Evolutionary conservation across 2,797 vertebrate species (phyloP).

Genomic region (Myotis daubentonii): DNA sequence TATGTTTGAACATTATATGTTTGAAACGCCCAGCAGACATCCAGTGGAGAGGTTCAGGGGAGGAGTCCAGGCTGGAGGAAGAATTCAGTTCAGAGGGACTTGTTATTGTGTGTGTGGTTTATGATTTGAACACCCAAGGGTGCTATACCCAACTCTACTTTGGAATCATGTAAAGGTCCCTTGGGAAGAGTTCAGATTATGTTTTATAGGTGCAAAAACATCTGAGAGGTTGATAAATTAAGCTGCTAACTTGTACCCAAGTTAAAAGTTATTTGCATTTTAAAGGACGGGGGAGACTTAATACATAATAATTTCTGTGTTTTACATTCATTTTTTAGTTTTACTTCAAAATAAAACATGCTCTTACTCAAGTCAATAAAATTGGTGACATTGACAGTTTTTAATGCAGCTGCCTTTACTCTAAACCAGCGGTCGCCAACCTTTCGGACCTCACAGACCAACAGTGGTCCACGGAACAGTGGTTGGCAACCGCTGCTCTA

Average conservation of each 20-base stretch:
- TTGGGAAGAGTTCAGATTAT: conserved; percentile 13
- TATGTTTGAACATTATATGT: background rate
- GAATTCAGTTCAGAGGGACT: background rate
- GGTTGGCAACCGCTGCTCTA: background rate
- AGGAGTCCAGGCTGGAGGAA: conserved; percentile 5
- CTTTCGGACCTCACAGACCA: too few species aligned
- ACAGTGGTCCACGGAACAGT: too few species aligned
- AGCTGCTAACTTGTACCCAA: conserved; percentile 15
- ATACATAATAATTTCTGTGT: background rate
- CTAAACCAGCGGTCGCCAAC: background rate
- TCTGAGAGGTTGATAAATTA: conserved; percentile 44
- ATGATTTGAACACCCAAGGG: background rate
- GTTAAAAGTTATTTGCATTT: conserved; percentile 56
- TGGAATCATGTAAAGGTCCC: background rate
- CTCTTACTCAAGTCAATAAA: conserved; percentile 1
- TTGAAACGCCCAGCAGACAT: background rate
- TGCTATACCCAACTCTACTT: background rate
- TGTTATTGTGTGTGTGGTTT: background rate
- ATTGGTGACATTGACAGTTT: background rate
- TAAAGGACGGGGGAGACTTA: background rate
- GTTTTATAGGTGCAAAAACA: conserved; percentile 31
- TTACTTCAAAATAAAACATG: conserved; percentile 38
- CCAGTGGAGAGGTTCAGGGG: background rate
- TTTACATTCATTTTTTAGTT: conserved; percentile 40
- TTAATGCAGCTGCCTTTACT: background rate